Conservation (phyloP, 2,888 invertebrate genomes). For the Rhyacophila evoluta region DNA sequence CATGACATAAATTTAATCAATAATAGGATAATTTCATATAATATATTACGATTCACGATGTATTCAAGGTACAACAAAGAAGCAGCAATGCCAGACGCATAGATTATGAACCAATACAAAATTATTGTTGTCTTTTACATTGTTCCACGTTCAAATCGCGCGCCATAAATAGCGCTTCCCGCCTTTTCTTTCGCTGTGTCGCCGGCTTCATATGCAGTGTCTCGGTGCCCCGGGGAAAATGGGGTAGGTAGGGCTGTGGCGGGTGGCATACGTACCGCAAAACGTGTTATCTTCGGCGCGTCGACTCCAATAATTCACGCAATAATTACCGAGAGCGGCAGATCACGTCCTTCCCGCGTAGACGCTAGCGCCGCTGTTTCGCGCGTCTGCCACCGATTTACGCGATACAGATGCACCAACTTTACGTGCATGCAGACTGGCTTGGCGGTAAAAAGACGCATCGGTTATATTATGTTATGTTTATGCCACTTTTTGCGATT, state of each 20-base stretch:
- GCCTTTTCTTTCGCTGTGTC: constrained; percentile 10
- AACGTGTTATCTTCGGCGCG: constrained; percentile 28
- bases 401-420: constrained; percentile 30
- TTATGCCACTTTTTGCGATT: not conserved
- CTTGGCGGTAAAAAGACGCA: not conserved
- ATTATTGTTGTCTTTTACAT: not conserved
- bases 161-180: constrained; percentile 4
- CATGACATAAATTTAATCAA: no score
- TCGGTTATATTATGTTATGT: not conserved
- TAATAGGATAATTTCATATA: no score
- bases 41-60: no score
- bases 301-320: constrained; percentile 28
- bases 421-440: not conserved
- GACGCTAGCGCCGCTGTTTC: constrained; percentile 13
- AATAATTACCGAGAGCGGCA: constrained; percentile 26
- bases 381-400: constrained; percentile 22
- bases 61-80: no score
- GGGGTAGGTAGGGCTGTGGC: constrained; percentile 7
- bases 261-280: constrained; percentile 24
- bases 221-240: constrained; percentile 10
- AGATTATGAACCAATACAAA: not conserved
- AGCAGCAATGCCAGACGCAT: not conserved
- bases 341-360: constrained; percentile 24
- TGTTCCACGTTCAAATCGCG: constrained; percentile 22
- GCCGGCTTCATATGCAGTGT: constrained; percentile 13